A percentile compares a stretch with the other conserved stretches of the same genome.
Evolutionary conservation across 1,140 invertebrate genomes (phyloP).

Genomic region (Plutomurus gul): DNA sequence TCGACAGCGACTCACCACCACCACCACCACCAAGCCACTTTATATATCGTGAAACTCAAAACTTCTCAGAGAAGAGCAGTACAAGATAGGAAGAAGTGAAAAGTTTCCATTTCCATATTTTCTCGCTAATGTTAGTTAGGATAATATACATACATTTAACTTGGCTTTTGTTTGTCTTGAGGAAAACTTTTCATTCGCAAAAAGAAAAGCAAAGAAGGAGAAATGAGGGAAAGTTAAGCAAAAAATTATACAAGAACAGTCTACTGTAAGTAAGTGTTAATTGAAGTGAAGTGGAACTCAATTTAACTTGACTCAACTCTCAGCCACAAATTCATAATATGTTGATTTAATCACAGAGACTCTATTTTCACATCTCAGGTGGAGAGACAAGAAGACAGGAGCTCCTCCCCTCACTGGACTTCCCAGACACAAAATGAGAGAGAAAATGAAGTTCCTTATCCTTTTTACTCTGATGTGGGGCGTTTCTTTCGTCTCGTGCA

Average conservation of each 20-base stretch:
- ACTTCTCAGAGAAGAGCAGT: neutral
- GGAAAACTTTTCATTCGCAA: neutral
- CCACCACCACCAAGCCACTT: no score
- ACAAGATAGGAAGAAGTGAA: conserved; percentile 4
- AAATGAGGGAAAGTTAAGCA: conserved; percentile 7
- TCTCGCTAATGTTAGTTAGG: neutral
- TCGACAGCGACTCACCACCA: no score
- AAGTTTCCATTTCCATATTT: conserved; percentile 22
- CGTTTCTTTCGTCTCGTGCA: neutral
- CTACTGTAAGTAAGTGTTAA: conserved; percentile 26
- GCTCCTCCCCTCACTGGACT: neutral
- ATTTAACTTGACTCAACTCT: conserved; percentile 23
- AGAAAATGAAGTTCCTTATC: conserved; percentile 1
- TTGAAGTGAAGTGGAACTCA: conserved; percentile 24
- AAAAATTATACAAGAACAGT: conserved; percentile 9
- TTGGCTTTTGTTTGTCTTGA: neutral
- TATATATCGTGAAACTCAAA: neutral
- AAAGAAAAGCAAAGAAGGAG: neutral
- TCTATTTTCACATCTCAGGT: conserved; percentile 12
- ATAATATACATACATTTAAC: neutral
- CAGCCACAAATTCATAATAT: conserved; percentile 17
- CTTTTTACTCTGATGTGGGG: neutral
- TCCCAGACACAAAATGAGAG: neutral
- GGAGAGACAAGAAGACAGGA: neutral
- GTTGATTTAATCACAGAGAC: conserved; percentile 10